Base-by-base conservation (phyloP, 2,113 vertebrate genomes). In the Calyptommatus sinebrachiatus region DNA sequence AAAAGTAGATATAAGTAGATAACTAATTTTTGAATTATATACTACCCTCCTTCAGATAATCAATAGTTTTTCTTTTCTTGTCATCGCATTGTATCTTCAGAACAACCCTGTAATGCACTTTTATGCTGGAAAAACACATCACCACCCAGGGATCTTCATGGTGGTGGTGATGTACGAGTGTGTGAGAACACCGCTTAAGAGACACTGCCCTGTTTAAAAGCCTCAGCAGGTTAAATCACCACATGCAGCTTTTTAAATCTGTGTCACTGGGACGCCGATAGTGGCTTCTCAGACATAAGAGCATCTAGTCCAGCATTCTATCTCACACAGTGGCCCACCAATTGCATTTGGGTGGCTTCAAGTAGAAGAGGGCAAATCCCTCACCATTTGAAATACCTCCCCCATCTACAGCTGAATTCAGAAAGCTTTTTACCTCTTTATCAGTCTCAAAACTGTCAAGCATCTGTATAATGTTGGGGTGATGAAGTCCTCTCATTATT, bases 391-490 rank as follows among this genome's bases (percentile, higher is more conserved):
- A 50, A 50, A 12, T 26, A 16, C 29, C 18, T 46, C 41, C 45
- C 50, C 26, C 8, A 21, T 5, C 29, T 50, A 41, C 61, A 71
- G 35, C 8, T 60, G 28, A 18, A 71, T 5, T 0, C 29, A 12
- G 26, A 31, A 31, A 29, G 8, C 57, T 6, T 22, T 71, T 84
- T 68, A 99, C 98, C 96, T 99, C 97, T 48, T 95, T 95, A 82
- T 98, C 93, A 0, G 98, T 99, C 86, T 99, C 97, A 82, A 98
- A 99, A 91, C 97, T 99, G 95, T 99, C 97, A 3, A 97, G 96
- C 88, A 99, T 95, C 82, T 97, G 96, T 12, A 99, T 94, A 73
- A 99, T 97, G 83, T 99, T 98, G 67, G 98, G 98, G 72, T 99
- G 98, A 45, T 91, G 91, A 45, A 99, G 95, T 18, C 92, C 95